Percentiles rank a stretch among this genome's conserved stretches.
These are phyloP conservation scores for Heliothis virescens DNA, from an alignment of 1,140 invertebrate species.

Conservation along the genomic window DNA sequence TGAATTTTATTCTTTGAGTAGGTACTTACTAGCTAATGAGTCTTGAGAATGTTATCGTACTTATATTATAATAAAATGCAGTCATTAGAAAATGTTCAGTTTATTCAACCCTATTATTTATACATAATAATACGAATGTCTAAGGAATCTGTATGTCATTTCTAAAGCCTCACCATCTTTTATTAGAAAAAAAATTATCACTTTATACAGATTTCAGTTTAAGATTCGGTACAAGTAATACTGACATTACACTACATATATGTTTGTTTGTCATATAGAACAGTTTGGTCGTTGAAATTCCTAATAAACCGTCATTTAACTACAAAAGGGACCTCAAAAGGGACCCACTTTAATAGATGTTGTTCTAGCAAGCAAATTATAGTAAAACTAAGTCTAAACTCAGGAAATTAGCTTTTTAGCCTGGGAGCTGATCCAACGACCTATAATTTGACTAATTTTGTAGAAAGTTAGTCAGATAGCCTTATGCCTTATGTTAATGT, in stretches of 20 bases:
- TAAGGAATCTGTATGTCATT: background rate
- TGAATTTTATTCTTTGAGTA: too few species aligned
- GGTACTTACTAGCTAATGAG: too few species aligned
- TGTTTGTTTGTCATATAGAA: background rate
- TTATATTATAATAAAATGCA: background rate
- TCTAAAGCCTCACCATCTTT: background rate
- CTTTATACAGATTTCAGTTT: background rate
- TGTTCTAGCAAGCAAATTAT: conserved; percentile 33
- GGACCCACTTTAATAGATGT: conserved; percentile 16
- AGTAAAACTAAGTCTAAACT: conserved; percentile 36
- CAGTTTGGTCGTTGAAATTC: background rate
- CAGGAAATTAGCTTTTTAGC: conserved; percentile 32
- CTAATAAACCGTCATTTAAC: conserved; percentile 9
- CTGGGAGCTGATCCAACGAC: conserved; percentile 16
- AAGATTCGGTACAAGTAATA: background rate
- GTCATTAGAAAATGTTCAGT: conserved; percentile 2
- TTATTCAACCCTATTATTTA: conserved; percentile 4
- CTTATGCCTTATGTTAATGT: conserved; percentile 30
- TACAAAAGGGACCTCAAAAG: conserved; percentile 19
- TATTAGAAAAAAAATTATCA: background rate
- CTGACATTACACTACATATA: background rate
- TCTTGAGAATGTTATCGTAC: conserved; percentile 3
- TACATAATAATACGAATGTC: background rate
- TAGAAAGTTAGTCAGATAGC: conserved; percentile 10
- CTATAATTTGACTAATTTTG: conserved; percentile 41